Base-by-base conservation (phyloP, 1,140 invertebrate genomes). In the Lycorma delicatula region DNA sequence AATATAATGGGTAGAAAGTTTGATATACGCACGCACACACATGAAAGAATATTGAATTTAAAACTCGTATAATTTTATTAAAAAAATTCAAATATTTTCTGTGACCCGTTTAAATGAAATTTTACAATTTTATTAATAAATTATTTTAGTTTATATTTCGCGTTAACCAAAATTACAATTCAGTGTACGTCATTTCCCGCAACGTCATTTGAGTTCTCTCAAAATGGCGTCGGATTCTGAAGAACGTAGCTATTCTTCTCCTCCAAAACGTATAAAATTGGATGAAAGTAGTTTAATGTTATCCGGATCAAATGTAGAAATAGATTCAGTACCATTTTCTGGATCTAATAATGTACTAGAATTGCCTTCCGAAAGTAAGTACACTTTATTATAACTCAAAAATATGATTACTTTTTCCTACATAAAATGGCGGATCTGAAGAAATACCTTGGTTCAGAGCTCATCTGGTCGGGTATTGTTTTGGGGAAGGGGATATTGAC, bases 171-270 rank as follows among this genome's bases (percentile, higher is more conserved):
- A n/a, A n/a, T n/a, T n/a, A n/a, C n/a, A n/a, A n/a, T 44, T 5
- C 1, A 18, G 11, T 41, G 18, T 44, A 44, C 41, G 41, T 44
- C 41, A 44, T 44, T 44, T 44, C 41, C 41, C 41, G 18, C 41
- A 44, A 44, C 41, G 41, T 44, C 9, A 44, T 16, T 22, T 20
- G 23, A 44, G 6, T 44, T 44, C 41, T 44, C 23, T 44, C 28
- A 76, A 76, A 71, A 77, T 77, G 76, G 76, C 75, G 75, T 74
- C 72, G 63, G 62, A 70, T 63, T 66, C 71, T 65, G 74, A 77
- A 67, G 64, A 70, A 56, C 69, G 67, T 63, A 73, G 74, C 61
- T 73, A 75, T 72, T 74, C 73, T 59, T 74, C 73, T 62, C 69
- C 72, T 63, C 67, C 69, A 34, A 77, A 76, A 69, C 72, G 75